Evolutionary conservation across 2,113 vertebrate species (phyloP), one percentile per base, ranked within the genome.

Genomic region (Menura novaehollandiae): DNA sequence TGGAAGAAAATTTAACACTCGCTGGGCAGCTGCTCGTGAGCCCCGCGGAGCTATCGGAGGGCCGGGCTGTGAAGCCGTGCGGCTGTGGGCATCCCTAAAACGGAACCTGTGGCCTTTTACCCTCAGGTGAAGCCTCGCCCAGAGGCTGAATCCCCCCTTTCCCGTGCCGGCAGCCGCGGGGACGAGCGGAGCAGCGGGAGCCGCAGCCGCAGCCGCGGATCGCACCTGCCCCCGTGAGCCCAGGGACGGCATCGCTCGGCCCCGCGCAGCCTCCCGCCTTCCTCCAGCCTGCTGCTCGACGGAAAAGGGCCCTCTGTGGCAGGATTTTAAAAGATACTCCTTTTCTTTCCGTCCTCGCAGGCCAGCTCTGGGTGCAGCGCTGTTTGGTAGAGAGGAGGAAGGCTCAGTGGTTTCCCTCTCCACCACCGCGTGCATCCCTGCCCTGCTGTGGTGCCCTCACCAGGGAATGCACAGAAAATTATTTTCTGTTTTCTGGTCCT

Each of bases 41-140:
- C 44, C 39, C 0, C 0, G 4, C 0, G 0, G 30, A 26, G 53
- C 44, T 12, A 1, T 5, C 0, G 0, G 15, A 53, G 47, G 5
- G 22, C 64, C 44, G 49, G 20, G 9, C 76, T 41, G 3, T 0
- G 26, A 15, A 10, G 14, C 53, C 1, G 24, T 2, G 37, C 6
- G n/a, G 7, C 27, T 7, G 32, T 1, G 13, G 10, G 18, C 55
- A 71, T 6, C 33, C 35, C 5, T 11, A 5, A 9, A 55, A 47
- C 51, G 35, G 43, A 16, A 21, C 44, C 27, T 6, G 13, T 7
- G 15, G 30, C 26, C 46, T 52, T 69, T 79, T 17, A 19, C 4
- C 39, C 63, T 46, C 9, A 0, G 55, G 59, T 9, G 15, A 15
- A 89, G 63, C 68, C 51, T 37, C 33, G 21, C 55, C 67, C 9